Evolutionary conservation across 2,888 invertebrate genomes (phyloP).

Genomic region (Lordiphosa andalusiaca): DNA sequence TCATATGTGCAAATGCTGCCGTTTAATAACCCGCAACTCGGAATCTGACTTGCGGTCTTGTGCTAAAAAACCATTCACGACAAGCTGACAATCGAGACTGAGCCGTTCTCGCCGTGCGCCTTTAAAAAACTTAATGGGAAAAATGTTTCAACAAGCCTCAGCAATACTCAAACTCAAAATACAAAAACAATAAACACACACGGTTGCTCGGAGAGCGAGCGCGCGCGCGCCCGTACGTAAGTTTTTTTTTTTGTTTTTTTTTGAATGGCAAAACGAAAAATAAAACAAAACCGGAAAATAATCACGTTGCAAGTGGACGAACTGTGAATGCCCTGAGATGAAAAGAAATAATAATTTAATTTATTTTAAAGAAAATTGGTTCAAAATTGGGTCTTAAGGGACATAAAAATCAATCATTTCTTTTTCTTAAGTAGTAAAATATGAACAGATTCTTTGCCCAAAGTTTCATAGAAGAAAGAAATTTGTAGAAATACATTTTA

Average conservation of each 20-base stretch:
- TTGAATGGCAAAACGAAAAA: slow-evolving; percentile 68
- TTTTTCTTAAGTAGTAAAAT: too few species aligned
- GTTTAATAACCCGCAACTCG: slow-evolving; percentile 35
- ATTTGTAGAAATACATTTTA: too few species aligned
- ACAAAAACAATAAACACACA: slow-evolving; percentile 29
- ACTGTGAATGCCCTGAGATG: slow-evolving; percentile 37
- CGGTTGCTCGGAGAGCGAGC: slow-evolving; percentile 59
- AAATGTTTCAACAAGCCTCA: slow-evolving; percentile 61
- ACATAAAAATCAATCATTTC: too few species aligned
- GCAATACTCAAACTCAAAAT: slow-evolving; percentile 41
- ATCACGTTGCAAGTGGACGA: slow-evolving; percentile 25
- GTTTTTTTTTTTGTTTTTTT: slow-evolving; percentile 51
- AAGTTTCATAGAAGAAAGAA: too few species aligned
- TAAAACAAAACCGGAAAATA: slow-evolving; percentile 71
- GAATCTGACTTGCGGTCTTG: slow-evolving; percentile 49
- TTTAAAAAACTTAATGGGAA: slow-evolving; percentile 76
- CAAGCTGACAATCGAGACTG: slow-evolving; percentile 78
- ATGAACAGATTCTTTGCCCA: too few species aligned
- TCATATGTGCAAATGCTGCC: slow-evolving; percentile 49
- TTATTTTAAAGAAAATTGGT: neutral
- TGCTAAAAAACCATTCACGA: slow-evolving; percentile 77
- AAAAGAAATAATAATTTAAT: neutral
- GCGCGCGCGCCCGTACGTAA: slow-evolving; percentile 37
- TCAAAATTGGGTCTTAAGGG: too few species aligned
- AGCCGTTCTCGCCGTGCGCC: slow-evolving; percentile 75